phyloP scores from a whole-genome alignment of 2,113 vertebrate genomes.

The Psammodynastes pulverulentus region DNA sequence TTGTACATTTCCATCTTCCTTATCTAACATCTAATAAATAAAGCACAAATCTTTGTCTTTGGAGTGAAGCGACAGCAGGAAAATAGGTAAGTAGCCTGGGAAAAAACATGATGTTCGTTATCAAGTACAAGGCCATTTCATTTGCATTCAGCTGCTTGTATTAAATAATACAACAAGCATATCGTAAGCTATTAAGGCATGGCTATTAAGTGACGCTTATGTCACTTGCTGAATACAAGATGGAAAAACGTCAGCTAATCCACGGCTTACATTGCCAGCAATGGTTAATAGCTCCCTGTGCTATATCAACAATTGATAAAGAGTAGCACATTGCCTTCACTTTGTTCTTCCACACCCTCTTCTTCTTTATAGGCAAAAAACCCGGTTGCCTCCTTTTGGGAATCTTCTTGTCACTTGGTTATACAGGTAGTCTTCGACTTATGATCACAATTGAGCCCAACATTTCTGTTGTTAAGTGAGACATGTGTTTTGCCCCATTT shows the following conservation, averaged over 20 bases:
- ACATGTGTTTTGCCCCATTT: too few relatives aligned
- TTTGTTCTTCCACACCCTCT: background rate
- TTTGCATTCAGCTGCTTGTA: background rate
- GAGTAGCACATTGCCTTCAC: background rate
- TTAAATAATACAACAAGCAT: background rate
- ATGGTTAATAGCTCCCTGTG: background rate
- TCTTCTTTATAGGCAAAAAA: background rate
- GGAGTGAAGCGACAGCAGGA: background rate
- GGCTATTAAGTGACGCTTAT: background rate
- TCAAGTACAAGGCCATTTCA: background rate
- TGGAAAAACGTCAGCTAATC: background rate
- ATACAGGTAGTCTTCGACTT: too few relatives aligned
- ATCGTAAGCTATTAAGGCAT: background rate
- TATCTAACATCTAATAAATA: background rate
- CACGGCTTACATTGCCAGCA: background rate
- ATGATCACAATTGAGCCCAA: too few relatives aligned
- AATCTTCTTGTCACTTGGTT: background rate
- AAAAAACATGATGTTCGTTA: background rate
- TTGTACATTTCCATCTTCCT: background rate
- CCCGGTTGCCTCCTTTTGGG: background rate
- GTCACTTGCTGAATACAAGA: background rate
- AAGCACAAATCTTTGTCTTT: background rate
- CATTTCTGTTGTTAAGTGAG: too few relatives aligned
- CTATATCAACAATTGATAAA: background rate
- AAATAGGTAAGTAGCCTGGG: background rate